These are phyloP conservation scores for Acomys russatus DNA, from an alignment of 2,797 vertebrate species.

Conservation along the genomic window DNA sequence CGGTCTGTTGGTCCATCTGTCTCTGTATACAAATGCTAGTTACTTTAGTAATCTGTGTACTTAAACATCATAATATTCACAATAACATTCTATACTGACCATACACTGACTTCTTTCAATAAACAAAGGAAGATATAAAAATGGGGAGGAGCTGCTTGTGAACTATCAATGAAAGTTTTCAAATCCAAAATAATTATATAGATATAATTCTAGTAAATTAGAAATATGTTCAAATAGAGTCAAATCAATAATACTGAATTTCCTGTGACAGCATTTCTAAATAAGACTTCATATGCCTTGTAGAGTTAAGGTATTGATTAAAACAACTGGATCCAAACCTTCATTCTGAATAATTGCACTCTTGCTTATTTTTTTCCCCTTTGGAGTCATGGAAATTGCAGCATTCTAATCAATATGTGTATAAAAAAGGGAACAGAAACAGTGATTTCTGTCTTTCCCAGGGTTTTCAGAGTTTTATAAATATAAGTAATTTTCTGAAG, in stretches of 20 bases:
- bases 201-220: slow-evolving; percentile 74
- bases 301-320: slow-evolving; percentile 82
- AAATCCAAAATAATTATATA: slow-evolving; percentile 85
- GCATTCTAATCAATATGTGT: slow-evolving; percentile 55
- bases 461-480: slow-evolving; percentile 74
- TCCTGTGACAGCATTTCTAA: slow-evolving; percentile 77
- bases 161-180: slow-evolving; percentile 63
- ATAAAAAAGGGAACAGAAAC: slow-evolving; percentile 49
- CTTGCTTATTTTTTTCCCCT: slow-evolving; percentile 29
- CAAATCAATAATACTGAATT: slow-evolving; percentile 82
- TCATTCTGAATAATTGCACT: slow-evolving; percentile 78
- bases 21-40: background rate
- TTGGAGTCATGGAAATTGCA: slow-evolving; percentile 59
- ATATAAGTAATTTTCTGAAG: slow-evolving; percentile 57
- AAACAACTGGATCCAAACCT: slow-evolving; percentile 78
- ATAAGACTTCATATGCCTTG: slow-evolving; percentile 74
- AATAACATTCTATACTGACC: slow-evolving; percentile 58
- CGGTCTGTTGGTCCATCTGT: rapidly evolving
- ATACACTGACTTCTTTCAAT: slow-evolving; percentile 66
- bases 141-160: background rate
- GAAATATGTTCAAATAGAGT: slow-evolving; percentile 74
- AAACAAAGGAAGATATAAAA: slow-evolving; percentile 47
- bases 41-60: slow-evolving; percentile 81
- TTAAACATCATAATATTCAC: background rate
- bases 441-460: slow-evolving; percentile 52